Percentiles rank a stretch among this genome's conserved stretches.
phyloP scores from a whole-genome alignment of 92 coral and sea anemone genomes.

The Epizoanthus fatuus region DNA sequence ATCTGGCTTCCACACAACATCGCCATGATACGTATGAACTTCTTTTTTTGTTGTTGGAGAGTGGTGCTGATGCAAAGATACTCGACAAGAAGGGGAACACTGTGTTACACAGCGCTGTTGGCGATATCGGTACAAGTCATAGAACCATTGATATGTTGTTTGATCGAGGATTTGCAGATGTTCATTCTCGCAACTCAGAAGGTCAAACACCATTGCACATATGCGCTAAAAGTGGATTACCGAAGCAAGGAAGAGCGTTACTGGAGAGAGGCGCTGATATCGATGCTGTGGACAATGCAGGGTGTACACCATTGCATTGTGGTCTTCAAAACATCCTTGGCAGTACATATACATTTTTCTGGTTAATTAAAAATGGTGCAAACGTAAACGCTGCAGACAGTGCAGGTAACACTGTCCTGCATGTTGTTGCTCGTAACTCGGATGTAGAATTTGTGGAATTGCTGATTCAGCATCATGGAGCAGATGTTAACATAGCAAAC shows the following conservation, averaged over 20 bases:
- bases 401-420: background rate
- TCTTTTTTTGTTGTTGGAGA: background rate
- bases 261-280: constrained; percentile 10
- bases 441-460: background rate
- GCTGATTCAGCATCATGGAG: background rate
- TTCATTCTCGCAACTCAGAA: constrained; percentile 1
- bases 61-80: constrained; percentile 7
- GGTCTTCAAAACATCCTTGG: background rate
- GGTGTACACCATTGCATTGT: background rate
- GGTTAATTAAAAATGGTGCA: background rate
- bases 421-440: background rate
- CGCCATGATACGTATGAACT: background rate
- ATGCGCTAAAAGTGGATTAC: background rate
- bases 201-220: background rate
- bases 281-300: constrained; percentile 15
- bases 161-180: background rate
- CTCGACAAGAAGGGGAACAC: background rate
- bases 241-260: background rate
- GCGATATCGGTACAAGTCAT: background rate
- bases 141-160: background rate
- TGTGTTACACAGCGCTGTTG: background rate
- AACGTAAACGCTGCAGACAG: constrained; percentile 2
- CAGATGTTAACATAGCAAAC: background rate
- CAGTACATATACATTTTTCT: background rate
- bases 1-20: background rate